Evolutionary conservation across 2,113 vertebrate genomes (phyloP), one percentile per base, ranked within the genome.

Genomic region (Pelobates fuscus): DNA sequence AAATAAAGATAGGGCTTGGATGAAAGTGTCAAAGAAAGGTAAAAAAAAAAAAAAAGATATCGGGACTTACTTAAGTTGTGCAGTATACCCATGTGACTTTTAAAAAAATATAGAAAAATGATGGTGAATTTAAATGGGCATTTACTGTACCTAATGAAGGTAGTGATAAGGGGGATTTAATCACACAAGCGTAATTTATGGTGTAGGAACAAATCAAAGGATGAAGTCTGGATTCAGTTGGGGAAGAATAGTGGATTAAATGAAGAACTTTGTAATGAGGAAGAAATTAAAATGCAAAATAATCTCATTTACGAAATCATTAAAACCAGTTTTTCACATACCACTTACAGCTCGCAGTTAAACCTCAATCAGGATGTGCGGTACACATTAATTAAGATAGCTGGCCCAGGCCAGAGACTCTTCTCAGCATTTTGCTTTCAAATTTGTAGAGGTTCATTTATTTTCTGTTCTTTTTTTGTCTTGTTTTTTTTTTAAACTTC

Each of bases 71-170:
- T 70, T 89, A 88, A 91, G 79, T 67, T 65, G 67, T 67, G 78
- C 61, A 58, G 74, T 81, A 70, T 80, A 79, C 83, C 62, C 0
- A 10, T 73, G 54, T 37, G 32, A 24, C 80, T 74, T 32, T n/a
- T 37, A 61, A 26, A 72, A 74, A 87, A 85, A 63, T 87, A 85
- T 70, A 55, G 78, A 76, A 90, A 86, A 82, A 66, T 93, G 94
- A 88, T 88, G 78, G 77, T 88, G 94, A 91, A 93, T 95, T 94
- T 92, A 92, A 91, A 94, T 92, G 84, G 88, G 88, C 83, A 78
- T 91, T 90, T 90, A 87, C n/a, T 66, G 71, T 46, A 59, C 55
- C 18, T 74, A 85, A 77, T 18, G 44, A 57, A 32, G 43, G 67
- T 71, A 70, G 72, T 79, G n/a, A 25, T 49, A 0, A 24, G 20